Conservation (phyloP, 23 tunicate species). For the Phallusia fumigata region DNA sequence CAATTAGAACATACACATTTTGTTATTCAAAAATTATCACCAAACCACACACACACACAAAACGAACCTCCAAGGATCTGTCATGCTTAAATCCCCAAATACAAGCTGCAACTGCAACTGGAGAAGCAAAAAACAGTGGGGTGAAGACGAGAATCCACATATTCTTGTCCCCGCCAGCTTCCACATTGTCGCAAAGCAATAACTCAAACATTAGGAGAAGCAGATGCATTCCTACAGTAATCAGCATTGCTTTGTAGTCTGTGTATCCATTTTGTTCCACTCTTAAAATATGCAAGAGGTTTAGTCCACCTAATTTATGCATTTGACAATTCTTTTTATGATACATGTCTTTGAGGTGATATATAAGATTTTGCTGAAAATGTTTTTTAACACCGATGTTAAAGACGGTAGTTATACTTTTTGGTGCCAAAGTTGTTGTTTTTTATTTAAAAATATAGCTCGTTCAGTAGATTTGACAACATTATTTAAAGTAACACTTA, state of each 20-base stretch:
- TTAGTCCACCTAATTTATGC: too few relatives aligned
- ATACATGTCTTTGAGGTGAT: too few relatives aligned
- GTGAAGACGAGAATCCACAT: conserved; percentile 82
- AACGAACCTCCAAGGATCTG: conserved; percentile 80
- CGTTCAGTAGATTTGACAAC: too few relatives aligned
- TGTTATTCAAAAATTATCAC: background rate
- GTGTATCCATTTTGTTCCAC: conserved; percentile 57
- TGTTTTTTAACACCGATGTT: too few relatives aligned
- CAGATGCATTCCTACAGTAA: conserved; percentile 84
- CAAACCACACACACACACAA: too few relatives aligned
- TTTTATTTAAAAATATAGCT: too few relatives aligned
- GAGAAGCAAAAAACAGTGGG: conserved; percentile 83
- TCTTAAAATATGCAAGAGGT: conserved; percentile 25
- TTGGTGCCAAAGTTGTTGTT: too few relatives aligned
- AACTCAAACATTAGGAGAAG: conserved; percentile 78
- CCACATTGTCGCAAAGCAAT: conserved; percentile 75
- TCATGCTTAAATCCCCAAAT: conserved; percentile 94
- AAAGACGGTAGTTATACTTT: too few relatives aligned
- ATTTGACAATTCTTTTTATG: too few relatives aligned
- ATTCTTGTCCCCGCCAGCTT: conserved; percentile 26
- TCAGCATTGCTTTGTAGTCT: conserved; percentile 96
- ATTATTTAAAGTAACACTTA: too few relatives aligned
- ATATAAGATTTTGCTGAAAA: too few relatives aligned
- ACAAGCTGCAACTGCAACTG: conserved; percentile 88
- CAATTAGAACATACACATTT: too few relatives aligned